phyloP scores from a whole-genome alignment of 2,888 invertebrate genomes.

The Microctonus hyperodae region DNA sequence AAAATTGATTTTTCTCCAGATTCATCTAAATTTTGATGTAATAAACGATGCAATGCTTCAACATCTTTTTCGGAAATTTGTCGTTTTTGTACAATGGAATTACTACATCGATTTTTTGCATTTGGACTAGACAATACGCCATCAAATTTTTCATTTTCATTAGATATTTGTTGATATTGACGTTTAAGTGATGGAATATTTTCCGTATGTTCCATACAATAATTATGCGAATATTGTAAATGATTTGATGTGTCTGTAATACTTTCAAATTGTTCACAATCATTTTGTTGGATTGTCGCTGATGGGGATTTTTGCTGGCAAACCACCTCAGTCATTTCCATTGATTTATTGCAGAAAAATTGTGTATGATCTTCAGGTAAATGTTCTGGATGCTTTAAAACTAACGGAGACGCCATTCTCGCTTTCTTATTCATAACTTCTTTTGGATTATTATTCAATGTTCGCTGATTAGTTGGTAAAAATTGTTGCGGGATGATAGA shows the following conservation, averaged over 20 bases:
- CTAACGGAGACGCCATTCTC: not conserved
- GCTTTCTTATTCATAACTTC: slow-evolving; percentile 32
- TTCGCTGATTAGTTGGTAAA: slow-evolving; percentile 10
- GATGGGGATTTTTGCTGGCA: not conserved
- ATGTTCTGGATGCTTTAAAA: not conserved
- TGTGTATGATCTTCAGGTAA: not conserved
- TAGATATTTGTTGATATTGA: not conserved
- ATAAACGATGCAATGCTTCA: not conserved
- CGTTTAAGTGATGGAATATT: slow-evolving; percentile 16
- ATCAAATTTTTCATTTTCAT: not conserved
- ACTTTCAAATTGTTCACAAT: not conserved
- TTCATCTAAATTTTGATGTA: slow-evolving; percentile 3
- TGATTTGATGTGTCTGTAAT: not conserved
- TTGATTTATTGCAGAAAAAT: slow-evolving; percentile 21
- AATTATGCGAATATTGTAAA: not conserved
- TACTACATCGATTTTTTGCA: slow-evolving; percentile 13
- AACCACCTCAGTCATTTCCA: slow-evolving; percentile 36
- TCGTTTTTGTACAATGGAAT: not conserved
- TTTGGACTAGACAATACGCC: not conserved
- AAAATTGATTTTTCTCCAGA: not conserved
- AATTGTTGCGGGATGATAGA: not conserved
- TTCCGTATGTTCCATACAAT: slow-evolving; percentile 18
- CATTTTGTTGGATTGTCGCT: not conserved
- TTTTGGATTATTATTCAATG: slow-evolving; percentile 22
- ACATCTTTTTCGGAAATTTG: slow-evolving; percentile 1